Percentiles rank a stretch among this genome's conserved stretches.
Evolutionary conservation across 2,888 invertebrate species (phyloP).

Genomic region (Hetaerina titia): DNA sequence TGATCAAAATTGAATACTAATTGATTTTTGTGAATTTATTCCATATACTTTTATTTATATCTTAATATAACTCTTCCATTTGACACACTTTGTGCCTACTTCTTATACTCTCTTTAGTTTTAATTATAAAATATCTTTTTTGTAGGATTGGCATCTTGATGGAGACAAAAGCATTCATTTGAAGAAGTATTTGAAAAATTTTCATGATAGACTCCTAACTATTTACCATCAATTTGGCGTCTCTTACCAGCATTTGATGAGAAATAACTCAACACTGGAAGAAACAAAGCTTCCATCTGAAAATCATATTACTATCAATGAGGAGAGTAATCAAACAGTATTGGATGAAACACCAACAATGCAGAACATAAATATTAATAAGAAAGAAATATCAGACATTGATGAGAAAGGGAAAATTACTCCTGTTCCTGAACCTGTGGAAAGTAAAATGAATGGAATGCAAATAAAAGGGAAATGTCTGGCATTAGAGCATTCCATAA

Average conservation of each 20-base stretch:
- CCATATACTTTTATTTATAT: no score
- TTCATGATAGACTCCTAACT: slow-evolving; percentile 71
- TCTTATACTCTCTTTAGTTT: neutral
- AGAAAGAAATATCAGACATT: neutral
- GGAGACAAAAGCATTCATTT: slow-evolving; percentile 72
- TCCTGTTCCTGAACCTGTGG: neutral
- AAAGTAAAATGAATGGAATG: slow-evolving; percentile 70
- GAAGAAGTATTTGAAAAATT: slow-evolving; percentile 73
- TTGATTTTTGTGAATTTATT: neutral
- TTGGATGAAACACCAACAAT: neutral
- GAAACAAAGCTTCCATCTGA: neutral
- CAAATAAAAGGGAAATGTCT: slow-evolving; percentile 72
- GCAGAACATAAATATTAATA: neutral
- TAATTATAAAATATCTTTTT: slow-evolving; percentile 70
- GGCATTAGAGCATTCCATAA: slow-evolving; percentile 70
- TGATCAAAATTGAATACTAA: neutral
- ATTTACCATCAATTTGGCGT: slow-evolving; percentile 71
- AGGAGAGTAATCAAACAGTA: neutral
- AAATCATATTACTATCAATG: neutral
- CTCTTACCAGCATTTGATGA: slow-evolving; percentile 73
- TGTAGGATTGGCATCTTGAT: slow-evolving; percentile 72
- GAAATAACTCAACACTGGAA: neutral
- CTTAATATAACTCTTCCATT: no score
- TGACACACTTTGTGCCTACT: no score
- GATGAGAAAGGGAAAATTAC: neutral